Percentiles rank a stretch among this genome's conserved stretches.
Evolutionary conservation across 2,113 vertebrate genomes (phyloP).

Genomic region (Bujurquina vittata): DNA sequence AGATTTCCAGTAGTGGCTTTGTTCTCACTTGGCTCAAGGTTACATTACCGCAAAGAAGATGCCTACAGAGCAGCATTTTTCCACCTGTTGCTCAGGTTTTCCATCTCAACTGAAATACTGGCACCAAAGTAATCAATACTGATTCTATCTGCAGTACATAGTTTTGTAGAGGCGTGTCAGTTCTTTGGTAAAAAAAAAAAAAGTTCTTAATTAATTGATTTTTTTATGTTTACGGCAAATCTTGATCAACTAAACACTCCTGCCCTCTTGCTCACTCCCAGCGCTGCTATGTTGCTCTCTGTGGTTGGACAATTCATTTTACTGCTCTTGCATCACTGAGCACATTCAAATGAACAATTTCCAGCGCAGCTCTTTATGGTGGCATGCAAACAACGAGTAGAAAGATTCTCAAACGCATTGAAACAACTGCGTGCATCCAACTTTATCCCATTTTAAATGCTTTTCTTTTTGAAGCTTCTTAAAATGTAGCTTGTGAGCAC

Average conservation of each 20-base stretch:
- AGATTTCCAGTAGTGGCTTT: not conserved
- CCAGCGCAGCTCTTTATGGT: not conserved
- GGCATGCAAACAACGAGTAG: not conserved
- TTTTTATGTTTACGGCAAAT: not conserved
- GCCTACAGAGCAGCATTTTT: not conserved
- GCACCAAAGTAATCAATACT: slow-evolving; percentile 8
- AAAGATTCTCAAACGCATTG: not conserved
- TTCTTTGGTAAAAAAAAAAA: not conserved
- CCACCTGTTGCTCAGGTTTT: not conserved
- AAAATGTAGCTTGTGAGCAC: not conserved
- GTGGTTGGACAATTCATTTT: slow-evolving; percentile 28
- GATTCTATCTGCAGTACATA: not conserved
- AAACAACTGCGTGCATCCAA: not conserved
- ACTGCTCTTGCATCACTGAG: not conserved
- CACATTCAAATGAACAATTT: slow-evolving; percentile 44
- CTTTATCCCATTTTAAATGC: not conserved
- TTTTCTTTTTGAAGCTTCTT: not conserved
- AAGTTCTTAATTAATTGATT: rapidly evolving
- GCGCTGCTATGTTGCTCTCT: not conserved
- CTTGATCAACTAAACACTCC: not conserved
- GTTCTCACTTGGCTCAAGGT: not conserved
- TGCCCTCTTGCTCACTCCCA: not conserved
- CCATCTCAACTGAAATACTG: slow-evolving; percentile 15
- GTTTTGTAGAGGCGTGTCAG: not conserved
- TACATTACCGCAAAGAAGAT: not conserved